Base-by-base conservation (phyloP, 1,140 invertebrate genomes). In the Lepidurus apus region DNA sequence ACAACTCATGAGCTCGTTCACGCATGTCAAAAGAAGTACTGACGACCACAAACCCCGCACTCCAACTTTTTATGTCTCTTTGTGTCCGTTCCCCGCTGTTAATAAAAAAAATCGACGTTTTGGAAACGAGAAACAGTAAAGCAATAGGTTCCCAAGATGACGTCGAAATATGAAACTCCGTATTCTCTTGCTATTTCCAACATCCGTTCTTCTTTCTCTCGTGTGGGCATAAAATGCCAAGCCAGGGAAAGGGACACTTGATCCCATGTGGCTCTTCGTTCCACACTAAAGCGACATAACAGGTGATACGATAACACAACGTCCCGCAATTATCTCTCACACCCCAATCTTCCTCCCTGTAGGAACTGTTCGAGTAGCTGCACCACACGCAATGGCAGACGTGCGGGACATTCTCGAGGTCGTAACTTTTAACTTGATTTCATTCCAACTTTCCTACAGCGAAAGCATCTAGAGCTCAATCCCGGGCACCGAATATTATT, bases 321-420 rank as follows among this genome's bases (percentile, higher is more conserved):
- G 53, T n/a, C 53, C 53, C 53, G 53, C 53, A 65, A 65, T 65
- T 65, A 65, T 65, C 53, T 65, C 53, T 65, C 53, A 65, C n/a
- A 65, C 53, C 53, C 53, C 53, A 65, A 65, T 65, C 53, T 65
- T 65, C 53, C 21, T 65, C 53, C 53, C 53, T 17, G 53, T 65
- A 65, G 53, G 53, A 65, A n/a, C 21, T 17, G 13, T n/a, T 65
- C 21, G 9, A 65, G 53, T 65, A 65, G 53, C 17, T n/a, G 21
- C 17, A 65, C 21, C 53, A n/a, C 53, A 65, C 53, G 53, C 53
- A 65, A 65, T 8, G 13, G 13, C 53, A 21, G 53, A 7, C 53
- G 21, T 9, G 53, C 45, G 17, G 53, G 53, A 17, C 17, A 17
- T n/a, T n/a, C 8, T 21, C 21, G 53, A 3, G 17, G 6, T 65